Evolutionary conservation across 2,797 vertebrate species (phyloP).

Genomic region (Acanthurus leucopareius): DNA sequence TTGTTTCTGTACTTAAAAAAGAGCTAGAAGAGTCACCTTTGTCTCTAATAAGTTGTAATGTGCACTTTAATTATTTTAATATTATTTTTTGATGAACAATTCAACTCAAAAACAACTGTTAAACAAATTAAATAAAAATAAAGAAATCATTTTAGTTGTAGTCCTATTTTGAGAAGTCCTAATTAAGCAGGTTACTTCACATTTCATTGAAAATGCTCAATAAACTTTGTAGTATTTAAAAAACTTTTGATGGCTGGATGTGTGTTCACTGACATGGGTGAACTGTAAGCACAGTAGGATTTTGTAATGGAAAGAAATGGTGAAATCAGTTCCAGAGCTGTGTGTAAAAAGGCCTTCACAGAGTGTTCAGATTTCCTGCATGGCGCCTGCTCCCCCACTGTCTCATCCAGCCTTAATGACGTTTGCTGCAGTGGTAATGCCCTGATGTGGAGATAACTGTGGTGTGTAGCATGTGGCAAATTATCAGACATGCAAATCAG

Average conservation of each 20-base stretch:
- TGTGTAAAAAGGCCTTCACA: slow-evolving; percentile 51
- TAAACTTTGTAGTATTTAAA: neutral
- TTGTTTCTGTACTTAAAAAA: no score
- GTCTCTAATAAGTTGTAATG: no score
- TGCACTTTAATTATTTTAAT: no score
- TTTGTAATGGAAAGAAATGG: slow-evolving; percentile 8
- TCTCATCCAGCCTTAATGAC: slow-evolving; percentile 72
- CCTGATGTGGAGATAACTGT: slow-evolving; percentile 81
- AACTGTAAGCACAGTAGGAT: slow-evolving; percentile 14
- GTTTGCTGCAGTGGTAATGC: slow-evolving; percentile 75
- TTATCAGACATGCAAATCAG: slow-evolving; percentile 87
- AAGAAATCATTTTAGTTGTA: neutral
- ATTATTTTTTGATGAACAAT: no score
- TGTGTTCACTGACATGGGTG: slow-evolving; percentile 16
- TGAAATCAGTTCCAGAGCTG: slow-evolving; percentile 37
- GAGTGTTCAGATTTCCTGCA: slow-evolving; percentile 59
- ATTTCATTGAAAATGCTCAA: neutral
- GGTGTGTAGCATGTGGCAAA: slow-evolving; percentile 81
- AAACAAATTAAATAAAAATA: neutral
- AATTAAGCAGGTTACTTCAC: neutral
- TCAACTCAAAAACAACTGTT: neutral
- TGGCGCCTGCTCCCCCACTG: slow-evolving; percentile 65
- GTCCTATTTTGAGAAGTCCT: neutral
- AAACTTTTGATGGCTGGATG: neutral
- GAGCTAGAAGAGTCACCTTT: no score